Percentiles rank a stretch among this genome's conserved stretches.
Evolutionary conservation across 2,797 vertebrate genomes (phyloP).

Genomic region (Notoglanidium macrostoma): DNA sequence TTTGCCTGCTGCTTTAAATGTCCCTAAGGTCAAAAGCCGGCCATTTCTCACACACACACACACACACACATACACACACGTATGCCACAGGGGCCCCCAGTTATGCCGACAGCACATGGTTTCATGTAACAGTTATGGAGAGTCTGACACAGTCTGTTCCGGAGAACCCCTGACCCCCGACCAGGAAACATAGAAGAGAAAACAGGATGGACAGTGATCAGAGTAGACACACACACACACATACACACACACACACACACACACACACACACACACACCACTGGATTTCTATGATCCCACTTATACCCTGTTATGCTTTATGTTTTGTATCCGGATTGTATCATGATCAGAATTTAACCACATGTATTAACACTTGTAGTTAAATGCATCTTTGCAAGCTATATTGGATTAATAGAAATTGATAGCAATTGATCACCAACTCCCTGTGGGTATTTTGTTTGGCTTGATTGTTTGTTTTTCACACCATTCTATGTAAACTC

Average conservation of each 20-base stretch:
- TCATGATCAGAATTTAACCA: background rate
- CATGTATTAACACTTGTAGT: background rate
- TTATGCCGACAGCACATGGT: background rate
- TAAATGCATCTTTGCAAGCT: background rate
- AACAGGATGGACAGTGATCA: conserved; percentile 37
- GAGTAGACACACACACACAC: conserved; percentile 33
- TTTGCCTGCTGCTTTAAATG: background rate
- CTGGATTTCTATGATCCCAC: background rate
- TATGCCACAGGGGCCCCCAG: conserved; percentile 1
- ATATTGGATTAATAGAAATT: background rate
- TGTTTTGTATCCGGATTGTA: background rate
- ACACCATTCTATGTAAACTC: background rate
- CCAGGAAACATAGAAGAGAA: conserved; percentile 39
- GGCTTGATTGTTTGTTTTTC: background rate
- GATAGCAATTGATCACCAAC: background rate
- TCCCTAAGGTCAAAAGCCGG: conserved; percentile 13
- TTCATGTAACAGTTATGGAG: conserved; percentile 24
- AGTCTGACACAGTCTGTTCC: conserved; percentile 1
- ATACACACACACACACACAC: conserved; percentile 12
- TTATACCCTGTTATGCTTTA: background rate
- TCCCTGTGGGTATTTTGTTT: background rate
- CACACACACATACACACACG: background rate
- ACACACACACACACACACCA: background rate
- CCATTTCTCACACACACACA: conserved; percentile 2
- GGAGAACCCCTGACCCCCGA: conserved; percentile 10